These are phyloP conservation scores for Pseudomyrmex pallidus DNA, from an alignment of 1,140 invertebrate genomes.

Conservation along the genomic window DNA sequence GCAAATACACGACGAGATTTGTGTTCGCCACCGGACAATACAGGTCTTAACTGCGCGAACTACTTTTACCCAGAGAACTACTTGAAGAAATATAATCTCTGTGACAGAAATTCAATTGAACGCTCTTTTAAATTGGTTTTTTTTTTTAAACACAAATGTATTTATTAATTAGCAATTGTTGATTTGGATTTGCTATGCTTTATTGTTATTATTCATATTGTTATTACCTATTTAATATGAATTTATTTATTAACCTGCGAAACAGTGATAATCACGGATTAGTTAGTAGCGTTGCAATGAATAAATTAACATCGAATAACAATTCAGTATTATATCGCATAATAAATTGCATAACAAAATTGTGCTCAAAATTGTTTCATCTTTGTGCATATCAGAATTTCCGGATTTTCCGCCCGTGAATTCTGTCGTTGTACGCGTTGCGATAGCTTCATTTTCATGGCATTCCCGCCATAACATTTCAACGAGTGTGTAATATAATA, in stretches of 20 bases:
- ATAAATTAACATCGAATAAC: slow-evolving; percentile 22
- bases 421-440: too few species aligned
- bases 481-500: background rate
- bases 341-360: background rate
- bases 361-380: background rate
- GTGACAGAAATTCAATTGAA: background rate
- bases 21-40: slow-evolving; percentile 22
- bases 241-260: slow-evolving; percentile 28
- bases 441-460: too few species aligned
- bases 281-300: background rate
- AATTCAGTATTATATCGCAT: background rate
- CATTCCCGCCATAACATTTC: too few species aligned
- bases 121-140: background rate
- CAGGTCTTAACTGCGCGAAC: slow-evolving; percentile 23
- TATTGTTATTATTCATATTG: background rate
- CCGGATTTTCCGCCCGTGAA: too few species aligned
- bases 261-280: slow-evolving; percentile 23
- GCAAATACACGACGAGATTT: slow-evolving; percentile 12
- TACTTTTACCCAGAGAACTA: background rate
- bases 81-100: slow-evolving; percentile 34
- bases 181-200: background rate
- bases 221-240: slow-evolving; percentile 23
- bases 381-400: background rate
- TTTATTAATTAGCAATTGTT: slow-evolving; percentile 6
- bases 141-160: background rate